Percentiles rank a stretch among this genome's conserved stretches.
phyloP scores from a whole-genome alignment of 2,888 invertebrate species.

The Antitype chi region DNA sequence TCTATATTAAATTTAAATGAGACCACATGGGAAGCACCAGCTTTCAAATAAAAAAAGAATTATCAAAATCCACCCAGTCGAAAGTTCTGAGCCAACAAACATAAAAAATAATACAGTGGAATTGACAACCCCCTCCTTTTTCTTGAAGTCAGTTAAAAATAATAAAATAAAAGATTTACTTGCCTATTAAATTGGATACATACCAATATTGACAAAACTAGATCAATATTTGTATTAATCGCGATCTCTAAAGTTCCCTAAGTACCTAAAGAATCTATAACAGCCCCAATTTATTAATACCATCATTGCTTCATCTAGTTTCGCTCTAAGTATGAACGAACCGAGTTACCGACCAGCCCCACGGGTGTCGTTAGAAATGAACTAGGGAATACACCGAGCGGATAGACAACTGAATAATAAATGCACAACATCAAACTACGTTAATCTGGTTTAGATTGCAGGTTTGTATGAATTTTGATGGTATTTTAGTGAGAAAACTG shows the following conservation, averaged over 20 bases:
- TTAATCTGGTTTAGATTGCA: constrained; percentile 31
- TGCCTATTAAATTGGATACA: too few species aligned
- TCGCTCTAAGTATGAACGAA: constrained; percentile 15
- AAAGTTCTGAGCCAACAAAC: too few species aligned
- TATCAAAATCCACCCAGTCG: too few species aligned
- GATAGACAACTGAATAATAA: constrained; percentile 47
- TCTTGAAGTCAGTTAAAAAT: too few species aligned
- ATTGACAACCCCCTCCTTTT: too few species aligned
- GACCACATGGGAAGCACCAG: too few species aligned
- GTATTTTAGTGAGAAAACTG: not conserved
- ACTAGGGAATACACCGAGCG: constrained; percentile 17
- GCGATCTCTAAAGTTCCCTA: not conserved
- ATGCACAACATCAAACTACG: constrained; percentile 55
- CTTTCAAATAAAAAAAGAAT: too few species aligned
- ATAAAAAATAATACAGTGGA: too few species aligned
- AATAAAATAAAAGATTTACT: not conserved
- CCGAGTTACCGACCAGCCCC: constrained; percentile 32
- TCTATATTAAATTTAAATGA: too few species aligned
- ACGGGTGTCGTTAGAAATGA: constrained; percentile 43
- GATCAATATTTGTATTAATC: not conserved
- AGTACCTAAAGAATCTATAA: not conserved
- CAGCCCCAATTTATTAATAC: constrained; percentile 16
- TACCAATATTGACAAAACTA: not conserved
- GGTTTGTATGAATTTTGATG: constrained; percentile 26
- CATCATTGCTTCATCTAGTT: constrained; percentile 5